Percentiles rank a stretch among this genome's conserved stretches.
Conservation (phyloP, 2,797 vertebrate genomes). For the Epinephelus malabaricus region DNA sequence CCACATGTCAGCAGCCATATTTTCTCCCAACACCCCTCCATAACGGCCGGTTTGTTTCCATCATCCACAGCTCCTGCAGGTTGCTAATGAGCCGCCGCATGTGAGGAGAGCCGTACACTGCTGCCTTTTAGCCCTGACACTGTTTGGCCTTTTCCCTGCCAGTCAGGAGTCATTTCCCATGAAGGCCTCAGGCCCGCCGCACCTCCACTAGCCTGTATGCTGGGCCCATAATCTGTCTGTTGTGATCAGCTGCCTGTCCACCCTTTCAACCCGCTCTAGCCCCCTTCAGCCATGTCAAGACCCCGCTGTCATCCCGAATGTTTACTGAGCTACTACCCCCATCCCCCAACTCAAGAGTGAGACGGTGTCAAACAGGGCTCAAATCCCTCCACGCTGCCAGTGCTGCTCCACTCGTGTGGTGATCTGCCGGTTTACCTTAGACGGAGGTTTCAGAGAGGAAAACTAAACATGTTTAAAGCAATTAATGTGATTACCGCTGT, state of each 20-base stretch:
- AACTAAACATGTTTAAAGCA: slow-evolving; percentile 86
- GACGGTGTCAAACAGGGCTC: slow-evolving; percentile 66
- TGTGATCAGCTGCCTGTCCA: slow-evolving; percentile 83
- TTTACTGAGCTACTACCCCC: slow-evolving; percentile 73
- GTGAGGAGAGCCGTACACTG: slow-evolving; percentile 84
- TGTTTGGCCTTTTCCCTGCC: slow-evolving; percentile 84
- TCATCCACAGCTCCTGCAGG: slow-evolving; percentile 77
- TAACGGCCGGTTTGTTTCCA: slow-evolving; percentile 89
- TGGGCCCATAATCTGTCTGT: slow-evolving; percentile 86
- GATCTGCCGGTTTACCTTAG: slow-evolving; percentile 69
- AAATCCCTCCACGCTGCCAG: slow-evolving; percentile 51
- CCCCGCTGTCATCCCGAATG: slow-evolving; percentile 78
- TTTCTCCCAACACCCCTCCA: slow-evolving; percentile 75
- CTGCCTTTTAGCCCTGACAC: slow-evolving; percentile 85
- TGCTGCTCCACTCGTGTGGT: slow-evolving; percentile 48
- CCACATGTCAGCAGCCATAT: slow-evolving; percentile 84
- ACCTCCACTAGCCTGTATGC: slow-evolving; percentile 70
- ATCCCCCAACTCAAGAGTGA: slow-evolving; percentile 41
- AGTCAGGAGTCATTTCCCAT: slow-evolving; percentile 92
- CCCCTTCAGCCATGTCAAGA: slow-evolving; percentile 83
- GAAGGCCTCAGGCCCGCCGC: slow-evolving; percentile 85
- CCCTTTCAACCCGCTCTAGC: slow-evolving; percentile 52
- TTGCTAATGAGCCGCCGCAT: slow-evolving; percentile 88
- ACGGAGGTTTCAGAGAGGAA: slow-evolving; percentile 73
- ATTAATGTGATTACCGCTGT: slow-evolving; percentile 81